Base-by-base conservation (phyloP, 2,113 vertebrate species). In the Clarias batrachus region DNA sequence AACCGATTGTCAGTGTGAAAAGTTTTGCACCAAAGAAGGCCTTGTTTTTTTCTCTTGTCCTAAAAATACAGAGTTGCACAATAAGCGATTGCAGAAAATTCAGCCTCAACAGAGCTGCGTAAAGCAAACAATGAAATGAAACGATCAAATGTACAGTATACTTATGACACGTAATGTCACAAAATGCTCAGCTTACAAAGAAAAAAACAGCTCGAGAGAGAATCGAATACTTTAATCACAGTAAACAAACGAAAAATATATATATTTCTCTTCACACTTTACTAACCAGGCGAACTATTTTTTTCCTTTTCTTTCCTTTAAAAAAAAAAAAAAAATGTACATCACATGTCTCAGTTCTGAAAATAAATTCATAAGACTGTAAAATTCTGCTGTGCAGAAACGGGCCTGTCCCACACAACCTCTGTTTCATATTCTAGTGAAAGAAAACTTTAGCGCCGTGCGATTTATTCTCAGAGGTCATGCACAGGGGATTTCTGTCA, bases 351-450 rank as follows among this genome's bases (percentile, higher is more conserved):
- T 81, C 63, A 71, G 19, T 87, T 73, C 21, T 63, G 73, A 59
- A 84, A 63, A 85, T 56, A 70, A 73, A 80, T 37, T 85, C 66
- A 78, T 41, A 33, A 74, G 81, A 86, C 81, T 63, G 56, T 27
- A 14, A 14, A 8, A 8, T 48, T 23, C 23, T 30, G 11, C 30
- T 52, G 21, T 71, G 73, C 23, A 54, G 71, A 88, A 83, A 73
- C 10, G 78, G 33, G 86, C 17, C 59, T 73, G 52, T 74, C 81
- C 76, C 85, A 63, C 23, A 59, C 48, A 13, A 68, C 27, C 10
- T 88, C 6, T 86, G 89, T 94, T 93, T 94, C 91, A 84, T 81
- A 30, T 94, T 95, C 88, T 83, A 86, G 71, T 89, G 90, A 95
- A 95, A 93, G 91, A 92, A 92, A 94, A 94, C 90, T 92, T 89